A percentile compares a stretch with the other conserved stretches of the same genome.
Evolutionary conservation across 2,797 vertebrate genomes (phyloP).

Genomic region (Vipera ursinii): DNA sequence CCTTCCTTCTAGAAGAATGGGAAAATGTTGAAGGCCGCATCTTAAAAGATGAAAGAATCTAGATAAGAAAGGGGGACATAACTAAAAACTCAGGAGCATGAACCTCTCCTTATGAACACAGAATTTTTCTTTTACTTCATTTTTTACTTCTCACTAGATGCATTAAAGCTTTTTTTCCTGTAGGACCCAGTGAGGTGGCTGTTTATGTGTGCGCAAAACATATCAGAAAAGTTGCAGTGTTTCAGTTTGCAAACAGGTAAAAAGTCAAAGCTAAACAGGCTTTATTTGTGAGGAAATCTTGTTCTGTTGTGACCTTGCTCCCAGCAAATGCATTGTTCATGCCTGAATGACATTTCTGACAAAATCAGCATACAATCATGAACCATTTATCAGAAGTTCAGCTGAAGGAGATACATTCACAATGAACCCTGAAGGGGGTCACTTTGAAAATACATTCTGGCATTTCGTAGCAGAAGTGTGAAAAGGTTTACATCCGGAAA

Average conservation of each 20-base stretch:
- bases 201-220: background rate
- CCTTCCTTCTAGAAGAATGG: background rate
- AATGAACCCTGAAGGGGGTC: slow-evolving; percentile 52
- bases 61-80: background rate
- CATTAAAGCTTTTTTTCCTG: background rate
- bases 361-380: slow-evolving; percentile 64
- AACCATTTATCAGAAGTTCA: slow-evolving; percentile 65
- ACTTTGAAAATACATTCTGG: slow-evolving; percentile 61
- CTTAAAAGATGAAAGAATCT: background rate
- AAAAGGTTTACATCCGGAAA: background rate
- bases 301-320: slow-evolving; percentile 56
- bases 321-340: slow-evolving; percentile 53
- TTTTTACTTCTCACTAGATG: background rate
- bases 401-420: slow-evolving; percentile 49
- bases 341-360: slow-evolving; percentile 63
- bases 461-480: slow-evolving; percentile 37
- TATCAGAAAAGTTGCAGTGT: slow-evolving; percentile 11
- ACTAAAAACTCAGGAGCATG: background rate
- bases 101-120: background rate
- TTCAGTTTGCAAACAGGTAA: slow-evolving; percentile 49
- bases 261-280: slow-evolving; percentile 45
- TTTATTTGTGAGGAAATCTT: slow-evolving; percentile 46
- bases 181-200: background rate
- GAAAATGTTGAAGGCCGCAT: background rate
- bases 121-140: background rate